phyloP scores from a whole-genome alignment of 2,888 invertebrate genomes.

The Archips xylosteana region DNA sequence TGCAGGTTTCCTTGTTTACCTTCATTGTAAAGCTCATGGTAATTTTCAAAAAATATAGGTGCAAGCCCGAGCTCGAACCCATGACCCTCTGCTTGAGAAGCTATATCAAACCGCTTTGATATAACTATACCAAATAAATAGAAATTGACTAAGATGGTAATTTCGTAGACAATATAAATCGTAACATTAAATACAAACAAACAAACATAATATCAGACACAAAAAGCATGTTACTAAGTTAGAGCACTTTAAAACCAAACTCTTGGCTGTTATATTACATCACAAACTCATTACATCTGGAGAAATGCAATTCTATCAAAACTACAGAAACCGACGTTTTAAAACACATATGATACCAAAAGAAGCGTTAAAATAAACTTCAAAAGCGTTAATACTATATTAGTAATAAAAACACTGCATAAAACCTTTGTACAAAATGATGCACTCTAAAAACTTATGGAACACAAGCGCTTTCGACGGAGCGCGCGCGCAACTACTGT shows the following conservation, averaged over 20 bases:
- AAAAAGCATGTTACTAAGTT: background rate
- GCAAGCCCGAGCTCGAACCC: too few species aligned
- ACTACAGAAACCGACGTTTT: background rate
- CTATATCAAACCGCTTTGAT: too few species aligned
- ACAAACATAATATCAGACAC: background rate
- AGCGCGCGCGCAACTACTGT: constrained; percentile 31
- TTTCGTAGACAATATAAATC: background rate
- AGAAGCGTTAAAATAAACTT: background rate
- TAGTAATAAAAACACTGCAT: background rate
- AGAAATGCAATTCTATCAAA: background rate
- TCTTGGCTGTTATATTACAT: background rate
- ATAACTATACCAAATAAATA: too few species aligned
- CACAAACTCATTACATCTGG: background rate
- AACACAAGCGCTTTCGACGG: constrained; percentile 44
- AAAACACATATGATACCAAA: background rate
- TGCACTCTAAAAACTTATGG: background rate
- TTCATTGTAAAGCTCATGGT: too few species aligned
- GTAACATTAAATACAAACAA: background rate
- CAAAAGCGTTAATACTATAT: background rate
- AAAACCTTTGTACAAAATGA: background rate
- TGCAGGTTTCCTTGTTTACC: too few species aligned
- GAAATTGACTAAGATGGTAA: too few species aligned
- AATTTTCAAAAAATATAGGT: too few species aligned
- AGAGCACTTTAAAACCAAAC: background rate
- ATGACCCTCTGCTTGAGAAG: too few species aligned